phyloP scores from a whole-genome alignment of 2,888 invertebrate genomes.

The Tortrix viridana region DNA sequence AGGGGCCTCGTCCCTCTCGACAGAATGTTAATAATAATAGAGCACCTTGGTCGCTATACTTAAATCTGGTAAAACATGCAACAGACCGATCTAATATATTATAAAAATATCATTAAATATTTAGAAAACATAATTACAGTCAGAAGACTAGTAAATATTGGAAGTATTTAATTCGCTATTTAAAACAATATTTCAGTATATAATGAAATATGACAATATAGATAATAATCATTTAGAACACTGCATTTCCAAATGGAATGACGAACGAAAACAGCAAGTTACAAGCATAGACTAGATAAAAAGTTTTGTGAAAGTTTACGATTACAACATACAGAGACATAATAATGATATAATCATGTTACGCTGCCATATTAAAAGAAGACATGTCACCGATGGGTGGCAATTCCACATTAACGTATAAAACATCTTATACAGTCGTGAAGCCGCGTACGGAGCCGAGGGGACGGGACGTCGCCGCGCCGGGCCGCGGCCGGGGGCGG shows the following conservation, averaged over 20 bases:
- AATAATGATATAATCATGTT: slow-evolving; percentile 40
- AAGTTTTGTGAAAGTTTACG: slow-evolving; percentile 63
- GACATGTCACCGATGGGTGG: slow-evolving; percentile 60
- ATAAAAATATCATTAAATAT: slow-evolving; percentile 65
- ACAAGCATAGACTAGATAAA: slow-evolving; percentile 75
- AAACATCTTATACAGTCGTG: slow-evolving; percentile 47
- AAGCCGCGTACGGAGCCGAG: slow-evolving; percentile 43
- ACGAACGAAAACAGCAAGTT: slow-evolving; percentile 63
- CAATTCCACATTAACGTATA: slow-evolving; percentile 56
- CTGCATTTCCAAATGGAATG: slow-evolving; percentile 50
- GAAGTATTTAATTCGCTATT: slow-evolving; percentile 60
- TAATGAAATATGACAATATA: slow-evolving; percentile 52
- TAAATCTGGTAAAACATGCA: slow-evolving; percentile 72
- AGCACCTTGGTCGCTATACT: slow-evolving; percentile 79
- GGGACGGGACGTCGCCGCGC: slow-evolving; percentile 27
- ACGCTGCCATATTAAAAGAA: slow-evolving; percentile 57
- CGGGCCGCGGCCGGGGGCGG: slow-evolving; percentile 21
- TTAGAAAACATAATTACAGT: slow-evolving; percentile 55
- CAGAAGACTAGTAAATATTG: slow-evolving; percentile 54
- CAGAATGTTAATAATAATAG: slow-evolving; percentile 75
- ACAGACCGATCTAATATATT: slow-evolving; percentile 61
- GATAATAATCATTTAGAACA: slow-evolving; percentile 51
- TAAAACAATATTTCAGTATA: slow-evolving; percentile 53
- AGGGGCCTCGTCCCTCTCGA: slow-evolving; percentile 75
- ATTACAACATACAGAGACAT: slow-evolving; percentile 56